Evolutionary conservation across 2,888 invertebrate genomes (phyloP).

Genomic region (Caenorhabditis japonica): DNA sequence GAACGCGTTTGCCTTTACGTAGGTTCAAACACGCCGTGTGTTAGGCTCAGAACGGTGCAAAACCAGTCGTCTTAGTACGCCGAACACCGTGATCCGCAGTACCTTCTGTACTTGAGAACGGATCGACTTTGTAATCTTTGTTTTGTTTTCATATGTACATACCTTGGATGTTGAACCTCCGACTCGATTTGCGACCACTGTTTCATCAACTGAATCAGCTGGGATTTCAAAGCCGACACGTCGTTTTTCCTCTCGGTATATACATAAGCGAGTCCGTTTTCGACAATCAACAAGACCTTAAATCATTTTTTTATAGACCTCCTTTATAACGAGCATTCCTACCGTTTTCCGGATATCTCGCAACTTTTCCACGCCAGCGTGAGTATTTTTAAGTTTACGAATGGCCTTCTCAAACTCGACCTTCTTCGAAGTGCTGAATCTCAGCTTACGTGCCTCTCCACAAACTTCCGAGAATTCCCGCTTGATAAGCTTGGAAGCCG

Average conservation of each 20-base stretch:
- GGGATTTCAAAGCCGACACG: constrained; percentile 28
- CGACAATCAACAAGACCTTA: constrained; percentile 39
- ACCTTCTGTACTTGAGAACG: no score
- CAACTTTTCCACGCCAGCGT: constrained; percentile 42
- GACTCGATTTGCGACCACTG: constrained; percentile 41
- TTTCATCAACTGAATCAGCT: constrained; percentile 37
- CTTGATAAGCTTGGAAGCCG: constrained; percentile 44
- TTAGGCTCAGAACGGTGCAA: no score
- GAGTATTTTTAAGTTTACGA: constrained; percentile 43
- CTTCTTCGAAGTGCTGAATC: constrained; percentile 31
- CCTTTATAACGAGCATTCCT: no score
- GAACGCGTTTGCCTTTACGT: no score
- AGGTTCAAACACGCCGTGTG: no score
- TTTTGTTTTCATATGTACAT: not conserved
- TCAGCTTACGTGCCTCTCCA: constrained; percentile 45
- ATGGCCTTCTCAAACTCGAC: constrained; percentile 47
- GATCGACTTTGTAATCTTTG: no score
- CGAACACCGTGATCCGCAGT: not conserved
- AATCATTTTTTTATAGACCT: no score
- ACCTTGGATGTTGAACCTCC: constrained; percentile 49
- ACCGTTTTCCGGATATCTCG: constrained; percentile 46
- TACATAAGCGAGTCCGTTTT: constrained; percentile 52
- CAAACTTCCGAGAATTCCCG: constrained; percentile 50
- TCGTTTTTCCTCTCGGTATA: constrained; percentile 42
- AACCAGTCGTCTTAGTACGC: no score